Conservation (phyloP, 2,113 vertebrate species). For the Rhynchopsitta pachyrhyncha region DNA sequence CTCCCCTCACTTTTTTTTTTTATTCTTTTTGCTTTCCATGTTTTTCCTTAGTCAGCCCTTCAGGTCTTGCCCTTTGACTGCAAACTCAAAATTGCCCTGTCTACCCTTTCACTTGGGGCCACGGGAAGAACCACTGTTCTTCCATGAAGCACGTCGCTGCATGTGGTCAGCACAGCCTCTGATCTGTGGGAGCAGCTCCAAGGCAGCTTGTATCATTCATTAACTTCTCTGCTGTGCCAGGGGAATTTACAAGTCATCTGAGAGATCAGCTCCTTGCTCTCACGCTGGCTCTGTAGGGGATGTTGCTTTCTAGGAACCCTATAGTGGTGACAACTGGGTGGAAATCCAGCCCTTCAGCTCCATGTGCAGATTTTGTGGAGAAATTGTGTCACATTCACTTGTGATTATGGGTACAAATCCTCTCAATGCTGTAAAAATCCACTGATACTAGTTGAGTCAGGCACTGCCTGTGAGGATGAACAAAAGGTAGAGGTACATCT, state of each 20-base stretch:
- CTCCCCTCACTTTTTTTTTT: background rate
- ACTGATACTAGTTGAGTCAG: background rate
- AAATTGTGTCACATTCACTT: rapidly evolving
- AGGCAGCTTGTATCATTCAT: background rate
- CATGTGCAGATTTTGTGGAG: rapidly evolving
- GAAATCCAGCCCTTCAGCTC: background rate
- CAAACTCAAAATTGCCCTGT: background rate
- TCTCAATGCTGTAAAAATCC: background rate
- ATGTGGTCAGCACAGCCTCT: background rate
- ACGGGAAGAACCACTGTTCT: background rate
- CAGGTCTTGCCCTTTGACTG: background rate
- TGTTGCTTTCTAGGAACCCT: background rate
- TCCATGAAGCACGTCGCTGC: background rate
- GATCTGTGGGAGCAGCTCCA: background rate
- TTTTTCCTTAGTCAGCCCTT: background rate
- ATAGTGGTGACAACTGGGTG: rapidly evolving
- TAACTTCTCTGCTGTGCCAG: background rate
- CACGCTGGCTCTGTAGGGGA: rapidly evolving
- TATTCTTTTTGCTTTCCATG: background rate
- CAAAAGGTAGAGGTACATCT: background rate
- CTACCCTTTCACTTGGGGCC: background rate
- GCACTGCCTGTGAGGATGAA: rapidly evolving
- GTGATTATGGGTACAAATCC: rapidly evolving
- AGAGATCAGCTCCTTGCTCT: background rate
- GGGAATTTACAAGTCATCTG: background rate